Evolutionary conservation across 2,797 vertebrate species (phyloP).

Genomic region (Neostethus bicornis): DNA sequence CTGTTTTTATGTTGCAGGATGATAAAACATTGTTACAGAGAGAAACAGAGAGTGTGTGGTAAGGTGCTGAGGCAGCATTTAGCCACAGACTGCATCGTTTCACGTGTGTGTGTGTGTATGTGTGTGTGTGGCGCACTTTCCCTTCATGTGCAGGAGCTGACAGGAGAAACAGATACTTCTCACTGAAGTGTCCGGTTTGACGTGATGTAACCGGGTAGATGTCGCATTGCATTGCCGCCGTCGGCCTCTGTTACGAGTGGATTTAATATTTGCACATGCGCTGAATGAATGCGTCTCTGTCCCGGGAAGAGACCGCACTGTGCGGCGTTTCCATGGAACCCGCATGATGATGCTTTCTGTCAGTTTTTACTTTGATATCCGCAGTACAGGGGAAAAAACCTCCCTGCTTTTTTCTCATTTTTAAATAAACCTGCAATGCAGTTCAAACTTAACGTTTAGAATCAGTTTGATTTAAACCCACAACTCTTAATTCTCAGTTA

Average conservation of each 20-base stretch:
- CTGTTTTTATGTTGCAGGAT: constrained; percentile 10
- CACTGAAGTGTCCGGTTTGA: constrained; percentile 1
- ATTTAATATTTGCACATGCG: constrained; percentile 62
- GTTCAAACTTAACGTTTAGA: constrained; percentile 20
- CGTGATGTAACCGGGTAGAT: constrained; percentile 50
- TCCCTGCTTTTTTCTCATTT: not conserved
- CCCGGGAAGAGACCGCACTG: constrained; percentile 44
- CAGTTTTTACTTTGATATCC: constrained; percentile 2
- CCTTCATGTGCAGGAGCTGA: not conserved
- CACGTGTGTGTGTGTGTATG: constrained; percentile 7
- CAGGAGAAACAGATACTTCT: not conserved
- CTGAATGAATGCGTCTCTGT: constrained; percentile 70
- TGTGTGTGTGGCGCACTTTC: constrained; percentile 26
- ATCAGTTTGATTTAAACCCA: not conserved
- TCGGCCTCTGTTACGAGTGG: constrained; percentile 35
- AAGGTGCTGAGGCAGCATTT: constrained; percentile 69
- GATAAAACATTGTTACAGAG: constrained; percentile 32
- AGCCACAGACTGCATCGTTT: constrained; percentile 41
- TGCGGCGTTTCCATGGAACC: constrained; percentile 26
- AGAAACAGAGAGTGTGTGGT: constrained; percentile 16
- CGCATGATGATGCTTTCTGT: not conserved
- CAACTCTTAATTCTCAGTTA: no score
- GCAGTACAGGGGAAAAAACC: not conserved
- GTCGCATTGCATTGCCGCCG: constrained; percentile 78
- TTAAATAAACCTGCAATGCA: constrained; percentile 57